Evolutionary conservation across 2,113 vertebrate genomes (phyloP).

Genomic region (Mellivora capensis): DNA sequence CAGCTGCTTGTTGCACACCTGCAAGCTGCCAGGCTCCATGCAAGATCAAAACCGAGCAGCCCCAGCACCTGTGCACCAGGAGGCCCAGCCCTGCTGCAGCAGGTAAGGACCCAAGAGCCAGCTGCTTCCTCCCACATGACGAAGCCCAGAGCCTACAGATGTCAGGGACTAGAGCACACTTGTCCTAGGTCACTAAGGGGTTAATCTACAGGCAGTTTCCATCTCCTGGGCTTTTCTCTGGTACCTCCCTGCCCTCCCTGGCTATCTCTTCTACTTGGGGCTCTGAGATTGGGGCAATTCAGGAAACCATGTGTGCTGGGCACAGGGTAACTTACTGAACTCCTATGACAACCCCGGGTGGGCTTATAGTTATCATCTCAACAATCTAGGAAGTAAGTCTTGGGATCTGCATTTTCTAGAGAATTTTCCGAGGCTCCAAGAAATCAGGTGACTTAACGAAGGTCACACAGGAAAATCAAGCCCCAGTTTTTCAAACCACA

Average conservation of each 20-base stretch:
- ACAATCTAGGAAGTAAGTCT: background rate
- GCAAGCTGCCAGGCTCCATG: background rate
- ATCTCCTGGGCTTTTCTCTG: background rate
- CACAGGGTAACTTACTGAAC: background rate
- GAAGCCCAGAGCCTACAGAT: background rate
- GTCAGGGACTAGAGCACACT: conserved; percentile 63
- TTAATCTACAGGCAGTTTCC: conserved; percentile 56
- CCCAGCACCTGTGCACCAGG: background rate
- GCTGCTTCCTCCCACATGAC: background rate
- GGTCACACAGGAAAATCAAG: background rate
- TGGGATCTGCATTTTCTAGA: background rate
- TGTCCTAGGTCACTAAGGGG: background rate
- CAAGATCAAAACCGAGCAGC: background rate
- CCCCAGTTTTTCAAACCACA: background rate
- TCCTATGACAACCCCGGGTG: no score
- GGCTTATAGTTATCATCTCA: background rate
- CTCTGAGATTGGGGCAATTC: conserved; percentile 54
- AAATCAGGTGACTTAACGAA: background rate
- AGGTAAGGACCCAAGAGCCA: background rate
- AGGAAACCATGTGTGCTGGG: background rate
- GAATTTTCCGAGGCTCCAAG: background rate
- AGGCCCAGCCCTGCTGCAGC: background rate
- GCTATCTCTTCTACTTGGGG: conserved; percentile 72
- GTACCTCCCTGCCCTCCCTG: background rate
- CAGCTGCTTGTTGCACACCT: background rate